Percentiles rank a stretch among this genome's conserved stretches.
Conservation (phyloP, 2,113 vertebrate genomes). For the Telmatochromis bifrenatus region DNA sequence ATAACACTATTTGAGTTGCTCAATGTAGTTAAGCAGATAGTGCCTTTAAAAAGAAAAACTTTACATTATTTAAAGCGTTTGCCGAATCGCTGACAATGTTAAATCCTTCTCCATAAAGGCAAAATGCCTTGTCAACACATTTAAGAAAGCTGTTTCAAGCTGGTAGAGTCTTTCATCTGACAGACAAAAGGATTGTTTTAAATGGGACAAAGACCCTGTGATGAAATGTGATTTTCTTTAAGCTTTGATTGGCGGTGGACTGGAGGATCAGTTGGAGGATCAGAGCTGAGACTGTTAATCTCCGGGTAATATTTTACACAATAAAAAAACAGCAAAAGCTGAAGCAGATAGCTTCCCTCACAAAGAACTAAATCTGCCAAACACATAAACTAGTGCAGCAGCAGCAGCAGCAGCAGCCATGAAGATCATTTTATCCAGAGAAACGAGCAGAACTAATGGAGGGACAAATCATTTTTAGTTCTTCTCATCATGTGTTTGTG, state of each 20-base stretch:
- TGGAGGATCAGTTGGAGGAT: not conserved
- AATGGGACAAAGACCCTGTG: not conserved
- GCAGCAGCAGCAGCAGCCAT: not conserved
- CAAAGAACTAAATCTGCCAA: constrained; percentile 1
- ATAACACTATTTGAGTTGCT: rapidly evolving
- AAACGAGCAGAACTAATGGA: not conserved
- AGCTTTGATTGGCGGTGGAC: not conserved
- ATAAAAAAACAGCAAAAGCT: not conserved
- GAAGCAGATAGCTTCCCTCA: not conserved
- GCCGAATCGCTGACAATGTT: not conserved
- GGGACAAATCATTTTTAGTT: not conserved
- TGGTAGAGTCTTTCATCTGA: not conserved
- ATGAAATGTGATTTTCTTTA: not conserved
- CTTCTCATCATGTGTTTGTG: not conserved
- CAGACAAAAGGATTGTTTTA: not conserved
- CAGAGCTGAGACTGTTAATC: not conserved
- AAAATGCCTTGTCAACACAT: not conserved
- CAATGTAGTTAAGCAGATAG: not conserved
- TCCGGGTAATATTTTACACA: not conserved
- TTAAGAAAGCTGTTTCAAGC: not conserved
- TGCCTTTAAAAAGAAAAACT: not conserved
- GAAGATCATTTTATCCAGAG: not conserved
- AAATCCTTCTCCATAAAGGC: not conserved
- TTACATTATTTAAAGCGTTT: not conserved
- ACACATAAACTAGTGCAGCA: not conserved